phyloP scores from a whole-genome alignment of 92 coral and sea anemone genomes.

The Zoanthus solanderi region DNA sequence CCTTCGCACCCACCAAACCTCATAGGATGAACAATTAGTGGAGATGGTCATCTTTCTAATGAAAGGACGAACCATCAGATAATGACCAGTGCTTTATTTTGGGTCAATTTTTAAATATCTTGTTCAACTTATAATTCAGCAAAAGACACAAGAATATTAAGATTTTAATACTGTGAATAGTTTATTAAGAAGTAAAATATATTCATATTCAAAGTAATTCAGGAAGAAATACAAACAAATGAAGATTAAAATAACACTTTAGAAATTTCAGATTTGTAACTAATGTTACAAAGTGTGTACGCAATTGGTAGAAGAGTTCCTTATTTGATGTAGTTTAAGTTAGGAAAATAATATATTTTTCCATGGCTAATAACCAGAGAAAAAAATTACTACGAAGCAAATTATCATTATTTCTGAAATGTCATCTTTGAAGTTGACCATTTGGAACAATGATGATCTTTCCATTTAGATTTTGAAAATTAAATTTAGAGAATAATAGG shows the following conservation, averaged over 20 bases:
- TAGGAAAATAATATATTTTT: neutral
- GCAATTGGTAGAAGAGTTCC: neutral
- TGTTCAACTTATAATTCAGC: neutral
- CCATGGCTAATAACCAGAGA: neutral
- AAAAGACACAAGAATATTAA: neutral
- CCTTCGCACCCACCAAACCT: no score
- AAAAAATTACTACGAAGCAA: neutral
- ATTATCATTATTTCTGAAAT: neutral
- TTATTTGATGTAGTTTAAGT: neutral
- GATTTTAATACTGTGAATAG: conserved; percentile 6
- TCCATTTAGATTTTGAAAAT: neutral
- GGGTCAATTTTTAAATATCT: neutral
- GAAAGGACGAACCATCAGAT: neutral
- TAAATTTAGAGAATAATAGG: neutral
- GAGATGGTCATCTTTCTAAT: no score
- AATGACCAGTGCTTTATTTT: neutral
- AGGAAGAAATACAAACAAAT: neutral
- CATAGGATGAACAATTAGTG: no score
- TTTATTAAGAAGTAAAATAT: neutral
- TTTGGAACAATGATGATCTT: neutral
- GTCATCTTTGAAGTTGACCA: neutral
- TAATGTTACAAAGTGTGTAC: neutral
- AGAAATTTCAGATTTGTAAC: neutral
- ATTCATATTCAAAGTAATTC: neutral
- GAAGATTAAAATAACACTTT: no score